These are phyloP conservation scores for Ceratina australensis DNA, from an alignment of 1,140 invertebrate genomes.

Conservation along the genomic window DNA sequence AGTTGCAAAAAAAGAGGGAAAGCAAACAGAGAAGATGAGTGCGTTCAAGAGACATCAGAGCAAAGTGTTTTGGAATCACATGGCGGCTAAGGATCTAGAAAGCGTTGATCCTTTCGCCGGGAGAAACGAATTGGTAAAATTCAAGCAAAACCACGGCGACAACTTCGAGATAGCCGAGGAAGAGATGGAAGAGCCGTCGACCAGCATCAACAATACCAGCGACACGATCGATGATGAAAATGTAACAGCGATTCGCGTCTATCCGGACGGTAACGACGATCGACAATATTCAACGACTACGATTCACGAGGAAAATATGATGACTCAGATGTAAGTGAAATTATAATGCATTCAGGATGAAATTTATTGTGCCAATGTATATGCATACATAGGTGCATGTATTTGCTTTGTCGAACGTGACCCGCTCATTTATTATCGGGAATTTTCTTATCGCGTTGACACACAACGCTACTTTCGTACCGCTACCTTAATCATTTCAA, in stretches of 20 bases:
- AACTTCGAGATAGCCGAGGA: constrained; percentile 21
- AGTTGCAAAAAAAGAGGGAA: neutral
- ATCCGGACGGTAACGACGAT: constrained; percentile 1
- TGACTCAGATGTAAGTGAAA: constrained; percentile 41
- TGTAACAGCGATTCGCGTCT: constrained; percentile 69
- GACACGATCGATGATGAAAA: constrained; percentile 59
- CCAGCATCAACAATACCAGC: constrained; percentile 38
- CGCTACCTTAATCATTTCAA: constrained; percentile 21
- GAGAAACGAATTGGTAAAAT: constrained; percentile 12
- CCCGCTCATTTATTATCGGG: constrained; percentile 9
- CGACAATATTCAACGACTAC: constrained; percentile 16
- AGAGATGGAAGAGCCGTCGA: constrained; percentile 48
- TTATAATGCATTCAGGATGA: neutral
- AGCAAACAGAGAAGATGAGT: constrained; percentile 65
- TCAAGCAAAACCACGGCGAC: neutral
- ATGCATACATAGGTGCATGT: neutral
- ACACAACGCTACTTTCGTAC: constrained; percentile 1
- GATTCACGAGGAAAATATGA: constrained; percentile 27
- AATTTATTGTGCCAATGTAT: neutral
- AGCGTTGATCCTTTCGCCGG: constrained; percentile 27
- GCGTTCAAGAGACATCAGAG: constrained; percentile 74
- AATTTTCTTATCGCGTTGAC: constrained; percentile 12
- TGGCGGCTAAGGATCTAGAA: constrained; percentile 68
- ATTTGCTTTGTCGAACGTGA: neutral
- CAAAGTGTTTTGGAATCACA: constrained; percentile 75